Evolutionary conservation across 2,888 invertebrate species (phyloP), one percentile per base, ranked within the genome.

Genomic region (Drosophila histrio): DNA sequence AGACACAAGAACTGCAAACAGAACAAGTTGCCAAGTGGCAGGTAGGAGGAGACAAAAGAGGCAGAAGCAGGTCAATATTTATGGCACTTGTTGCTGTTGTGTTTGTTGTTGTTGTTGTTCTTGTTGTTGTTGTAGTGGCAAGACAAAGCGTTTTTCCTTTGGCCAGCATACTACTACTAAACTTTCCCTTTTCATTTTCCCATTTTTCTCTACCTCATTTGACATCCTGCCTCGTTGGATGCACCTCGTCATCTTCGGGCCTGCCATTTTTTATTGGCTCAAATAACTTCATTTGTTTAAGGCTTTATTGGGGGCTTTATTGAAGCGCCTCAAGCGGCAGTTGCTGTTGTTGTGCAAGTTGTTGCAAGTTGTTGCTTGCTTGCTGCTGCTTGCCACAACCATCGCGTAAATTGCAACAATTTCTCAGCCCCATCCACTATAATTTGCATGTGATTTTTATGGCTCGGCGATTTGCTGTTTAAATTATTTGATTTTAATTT

Each of bases 401-500:
- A 19, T 57, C 60, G 75, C 75, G 78, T 71, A 83, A 83, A 86
- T 83, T 83, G 72, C 81, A 65, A 77, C 77, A 70, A 84, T 77
- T 75, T 79, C 77, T 84, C 68, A 77, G 73, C 13, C 49, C 36
- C 38, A 30, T 50, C 46, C 62, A 66, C 89, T 90, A 89, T 90
- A 90, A 90, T 90, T 90, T 90, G 90, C 89, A 90, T 90, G 90
- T 83, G 81, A 80, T 83, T 88, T 89, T 89, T 89, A 89, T 89
- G 81, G 79, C 79, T 81, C 73, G 63, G 76, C 82, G 61, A 87
- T 88, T 90, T 81, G 79, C 78, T 77, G 77, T 70, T 72, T 89
- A 89, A 90, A 74, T 90, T 90, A 90, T 90, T 90, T 90, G 90
- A 89, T 90, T 90, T 90, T 90, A 90, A 90, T 90, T 90, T 89